Conservation (phyloP, 2,113 vertebrate species). For the Larimichthys crocea region DNA sequence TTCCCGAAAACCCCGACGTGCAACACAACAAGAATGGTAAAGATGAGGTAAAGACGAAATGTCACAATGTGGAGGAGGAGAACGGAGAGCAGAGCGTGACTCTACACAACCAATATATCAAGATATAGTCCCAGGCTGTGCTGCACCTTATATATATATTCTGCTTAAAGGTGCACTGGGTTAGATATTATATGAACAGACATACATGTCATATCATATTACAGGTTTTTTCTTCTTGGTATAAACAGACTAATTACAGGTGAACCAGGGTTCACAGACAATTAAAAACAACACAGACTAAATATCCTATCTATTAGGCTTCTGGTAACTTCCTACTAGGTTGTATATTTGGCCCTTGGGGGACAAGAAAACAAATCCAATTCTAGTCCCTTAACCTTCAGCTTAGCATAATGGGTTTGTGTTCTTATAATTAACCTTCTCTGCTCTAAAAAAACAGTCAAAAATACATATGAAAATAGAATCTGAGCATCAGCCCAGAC, state of each 20-base stretch:
- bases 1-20: constrained; percentile 50
- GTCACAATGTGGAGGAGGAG: constrained; percentile 17
- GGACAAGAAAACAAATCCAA: constrained; percentile 47
- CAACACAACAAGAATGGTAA: constrained; percentile 55
- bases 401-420: constrained; percentile 52
- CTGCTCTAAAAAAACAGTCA: constrained; percentile 43
- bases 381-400: constrained; percentile 50
- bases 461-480: constrained; percentile 52
- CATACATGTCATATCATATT: neutral
- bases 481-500: constrained; percentile 59
- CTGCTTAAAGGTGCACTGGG: neutral
- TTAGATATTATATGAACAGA: neutral
- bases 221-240: neutral
- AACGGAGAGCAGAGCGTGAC: neutral
- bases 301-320: constrained; percentile 32
- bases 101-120: neutral
- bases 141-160: neutral
- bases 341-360: constrained; percentile 40
- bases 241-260: constrained; percentile 14
- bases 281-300: constrained; percentile 38
- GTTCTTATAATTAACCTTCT: constrained; percentile 64
- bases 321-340: constrained; percentile 22
- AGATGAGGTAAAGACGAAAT: constrained; percentile 51
- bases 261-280: constrained; percentile 28
- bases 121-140: neutral